Evolutionary conservation across 1,140 invertebrate species (phyloP), one percentile per base, ranked within the genome.

Genomic region (Samia ricini): DNA sequence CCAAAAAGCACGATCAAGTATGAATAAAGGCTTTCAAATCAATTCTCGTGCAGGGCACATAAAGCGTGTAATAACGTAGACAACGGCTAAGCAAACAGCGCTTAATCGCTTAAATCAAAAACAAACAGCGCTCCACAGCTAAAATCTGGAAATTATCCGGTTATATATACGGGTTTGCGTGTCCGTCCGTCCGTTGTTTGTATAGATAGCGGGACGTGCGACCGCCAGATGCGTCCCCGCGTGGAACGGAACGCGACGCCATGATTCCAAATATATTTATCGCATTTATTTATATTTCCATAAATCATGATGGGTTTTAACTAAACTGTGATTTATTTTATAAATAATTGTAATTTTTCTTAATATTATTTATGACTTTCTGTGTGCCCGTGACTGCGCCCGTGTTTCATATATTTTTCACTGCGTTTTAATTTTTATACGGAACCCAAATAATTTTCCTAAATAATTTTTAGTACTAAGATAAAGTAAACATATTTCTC

Each of bases 111-210:
- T 49, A 52, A 65, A 60, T 51, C 52, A 48, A 23, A 48, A 66
- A 33, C 55, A 56, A 56, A 56, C 52, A 55, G 33, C 58, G 23
- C 21, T 60, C 6, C 26, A 10, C 26, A 29, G 26, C 26, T 29
- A 29, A 29, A 29, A 29, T 29, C 26, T 29, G 26, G 63, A 55
- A 68, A 67, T 69, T 67, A 72, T 69, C 69, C 60, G 61, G 60
- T 54, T 52, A 63, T 42, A 61, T 67, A 71, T 66, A 63, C 54
- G 23, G 63, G 69, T 72, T 71, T 71, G 63, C 68, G 59, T 63
- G 57, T 61, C 42, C 52, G 61, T 63, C 29, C 22, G 56, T 51
- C 42, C 61, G 56, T 58, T 61, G 55, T 63, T 68, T 68, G 54
- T 24, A 15, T 49, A 58, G 55, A 61, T 59, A 50, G 29, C 64